These are phyloP conservation scores for Poecilobothrus nobilitatus DNA, from an alignment of 2,888 invertebrate genomes.

Conservation along the genomic window DNA sequence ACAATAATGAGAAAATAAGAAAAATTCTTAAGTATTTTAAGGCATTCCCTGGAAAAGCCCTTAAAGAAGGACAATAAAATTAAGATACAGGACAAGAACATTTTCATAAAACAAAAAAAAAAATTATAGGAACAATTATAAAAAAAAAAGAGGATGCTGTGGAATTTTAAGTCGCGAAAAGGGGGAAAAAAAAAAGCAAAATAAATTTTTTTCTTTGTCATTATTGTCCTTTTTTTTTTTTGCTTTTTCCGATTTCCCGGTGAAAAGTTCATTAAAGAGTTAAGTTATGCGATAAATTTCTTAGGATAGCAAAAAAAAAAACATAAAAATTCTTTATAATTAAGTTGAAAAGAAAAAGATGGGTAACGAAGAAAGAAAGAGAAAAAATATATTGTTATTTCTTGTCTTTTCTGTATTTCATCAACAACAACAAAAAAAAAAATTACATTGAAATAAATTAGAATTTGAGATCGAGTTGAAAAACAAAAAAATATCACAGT, in stretches of 20 bases:
- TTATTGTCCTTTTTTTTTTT: background rate
- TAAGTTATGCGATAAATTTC: background rate
- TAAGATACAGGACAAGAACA: background rate
- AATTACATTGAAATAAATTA: too few species aligned
- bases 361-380: background rate
- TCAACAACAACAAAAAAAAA: too few species aligned
- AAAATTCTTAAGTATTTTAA: background rate
- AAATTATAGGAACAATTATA: background rate
- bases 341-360: background rate
- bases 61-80: background rate
- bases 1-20: background rate
- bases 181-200: background rate
- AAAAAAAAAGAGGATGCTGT: background rate
- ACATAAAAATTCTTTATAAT: background rate
- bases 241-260: background rate
- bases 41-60: background rate
- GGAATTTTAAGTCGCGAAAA: background rate
- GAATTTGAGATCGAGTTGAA: too few species aligned
- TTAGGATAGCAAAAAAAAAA: background rate
- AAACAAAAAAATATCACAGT: background rate
- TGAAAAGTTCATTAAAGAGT: conserved; percentile 3
- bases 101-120: background rate
- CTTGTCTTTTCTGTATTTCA: too few species aligned
- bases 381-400: background rate
- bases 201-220: background rate